Conservation (phyloP, 35 echinoderm and acorn worm species). For the Patiria miniata region DNA sequence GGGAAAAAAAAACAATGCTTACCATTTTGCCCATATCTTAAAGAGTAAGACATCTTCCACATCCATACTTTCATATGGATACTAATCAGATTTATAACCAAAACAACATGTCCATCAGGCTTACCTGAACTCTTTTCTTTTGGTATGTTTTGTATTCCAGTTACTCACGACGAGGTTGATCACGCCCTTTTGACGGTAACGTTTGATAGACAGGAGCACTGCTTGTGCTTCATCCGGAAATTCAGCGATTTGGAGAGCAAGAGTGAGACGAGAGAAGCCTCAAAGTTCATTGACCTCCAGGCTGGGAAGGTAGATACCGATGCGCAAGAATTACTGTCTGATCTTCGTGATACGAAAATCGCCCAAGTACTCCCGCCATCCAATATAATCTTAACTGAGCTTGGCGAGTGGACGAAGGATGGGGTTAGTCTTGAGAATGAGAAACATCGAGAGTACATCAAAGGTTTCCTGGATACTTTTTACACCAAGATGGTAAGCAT, state of each 20-base stretch:
- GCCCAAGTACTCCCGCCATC: neutral
- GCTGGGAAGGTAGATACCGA: conserved; percentile 35
- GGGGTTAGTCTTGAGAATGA: conserved; percentile 27
- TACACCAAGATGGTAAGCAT: conserved; percentile 17
- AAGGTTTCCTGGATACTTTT: conserved; percentile 30
- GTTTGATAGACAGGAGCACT: conserved; percentile 32
- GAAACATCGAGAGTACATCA: conserved; percentile 32
- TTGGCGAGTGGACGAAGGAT: conserved; percentile 35
- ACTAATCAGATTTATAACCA: no score
- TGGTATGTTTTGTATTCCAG: conserved; percentile 12
- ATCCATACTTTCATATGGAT: no score
- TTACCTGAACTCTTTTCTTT: no score
- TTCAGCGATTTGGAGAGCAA: conserved; percentile 29
- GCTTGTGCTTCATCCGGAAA: conserved; percentile 48
- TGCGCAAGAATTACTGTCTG: conserved; percentile 16
- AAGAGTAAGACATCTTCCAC: no score
- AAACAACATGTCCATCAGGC: no score
- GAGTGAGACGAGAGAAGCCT: conserved; percentile 17
- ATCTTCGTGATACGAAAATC: conserved; percentile 32
- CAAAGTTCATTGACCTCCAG: conserved; percentile 31
- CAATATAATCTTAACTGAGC: conserved; percentile 23
- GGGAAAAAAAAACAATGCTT: no score
- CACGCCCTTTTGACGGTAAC: conserved; percentile 36
- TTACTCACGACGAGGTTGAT: conserved; percentile 46
- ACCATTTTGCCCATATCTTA: no score